A percentile compares a stretch with the other conserved stretches of the same genome.
Conservation (phyloP, 2,113 vertebrate genomes). For the Loxodonta africana region DNA sequence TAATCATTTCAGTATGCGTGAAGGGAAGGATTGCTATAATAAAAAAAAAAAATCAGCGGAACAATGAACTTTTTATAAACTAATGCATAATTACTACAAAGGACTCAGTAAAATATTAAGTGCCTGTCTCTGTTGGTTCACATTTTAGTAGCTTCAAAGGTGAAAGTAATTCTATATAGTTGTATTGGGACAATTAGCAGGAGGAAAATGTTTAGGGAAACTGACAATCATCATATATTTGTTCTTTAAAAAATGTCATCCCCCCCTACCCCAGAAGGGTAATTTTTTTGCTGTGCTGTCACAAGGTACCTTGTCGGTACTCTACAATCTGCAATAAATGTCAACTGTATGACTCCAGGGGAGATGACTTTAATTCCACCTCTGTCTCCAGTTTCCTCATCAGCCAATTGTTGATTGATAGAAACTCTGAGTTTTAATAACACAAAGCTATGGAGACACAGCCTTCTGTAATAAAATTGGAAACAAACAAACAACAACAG, state of each 20-base stretch:
- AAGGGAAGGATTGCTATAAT: not conserved
- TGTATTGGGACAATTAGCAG: not conserved
- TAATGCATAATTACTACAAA: constrained; percentile 33
- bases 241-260: constrained; percentile 58
- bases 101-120: not conserved
- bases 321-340: not conserved
- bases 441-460: not conserved
- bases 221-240: constrained; percentile 47
- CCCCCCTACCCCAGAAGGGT: not conserved
- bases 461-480: not conserved
- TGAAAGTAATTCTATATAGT: not conserved
- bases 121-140: constrained; percentile 10
- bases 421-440: constrained; percentile 58
- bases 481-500: not conserved
- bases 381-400: constrained; percentile 63
- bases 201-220: constrained; percentile 50
- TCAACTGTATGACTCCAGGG: constrained; percentile 45
- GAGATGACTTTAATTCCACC: constrained; percentile 57
- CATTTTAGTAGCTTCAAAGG: constrained; percentile 26
- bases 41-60: constrained; percentile 15
- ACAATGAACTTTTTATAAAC: constrained; percentile 36
- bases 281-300: constrained; percentile 18
- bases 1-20: constrained; percentile 43
- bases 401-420: constrained; percentile 39
- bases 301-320: constrained; percentile 12